These are phyloP conservation scores for Equus quagga DNA, from an alignment of 2,113 vertebrate genomes.

Conservation along the genomic window DNA sequence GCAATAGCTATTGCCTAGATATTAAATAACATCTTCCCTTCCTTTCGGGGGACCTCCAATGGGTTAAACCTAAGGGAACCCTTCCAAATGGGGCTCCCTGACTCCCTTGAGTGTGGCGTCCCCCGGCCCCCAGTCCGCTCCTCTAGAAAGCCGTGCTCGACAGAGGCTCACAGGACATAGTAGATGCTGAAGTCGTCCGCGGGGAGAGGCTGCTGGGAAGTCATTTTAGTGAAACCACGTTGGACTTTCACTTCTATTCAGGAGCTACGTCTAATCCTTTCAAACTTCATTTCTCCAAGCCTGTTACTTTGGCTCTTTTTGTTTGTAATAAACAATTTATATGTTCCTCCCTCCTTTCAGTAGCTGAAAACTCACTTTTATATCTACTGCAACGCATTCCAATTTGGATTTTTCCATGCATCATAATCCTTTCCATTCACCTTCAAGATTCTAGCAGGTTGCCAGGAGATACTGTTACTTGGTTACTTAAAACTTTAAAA, in stretches of 20 bases:
- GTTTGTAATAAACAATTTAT: not conserved
- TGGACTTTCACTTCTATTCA: slow-evolving; percentile 12
- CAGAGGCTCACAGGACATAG: slow-evolving; percentile 78
- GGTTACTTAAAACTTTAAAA: not conserved
- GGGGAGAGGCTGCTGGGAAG: slow-evolving; percentile 52
- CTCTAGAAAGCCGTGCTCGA: not conserved
- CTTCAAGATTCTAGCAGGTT: slow-evolving; percentile 58
- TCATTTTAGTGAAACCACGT: slow-evolving; percentile 24
- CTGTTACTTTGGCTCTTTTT: not conserved
- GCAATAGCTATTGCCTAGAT: not conserved
- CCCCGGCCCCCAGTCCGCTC: accelerated
- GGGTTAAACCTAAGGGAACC: not conserved
- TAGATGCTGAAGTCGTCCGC: not conserved
- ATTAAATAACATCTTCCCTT: not conserved
- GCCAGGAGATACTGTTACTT: slow-evolving; percentile 54
- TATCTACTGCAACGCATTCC: slow-evolving; percentile 3
- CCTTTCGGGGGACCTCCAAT: not conserved
- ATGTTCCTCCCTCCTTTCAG: not conserved
- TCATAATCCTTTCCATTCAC: slow-evolving; percentile 70
- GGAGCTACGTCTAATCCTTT: not conserved
- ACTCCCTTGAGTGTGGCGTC: not conserved
- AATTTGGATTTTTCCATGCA: slow-evolving; percentile 52
- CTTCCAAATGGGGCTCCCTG: not conserved
- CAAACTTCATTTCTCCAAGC: slow-evolving; percentile 63
- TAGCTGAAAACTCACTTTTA: slow-evolving; percentile 41